Evolutionary conservation across 2,888 invertebrate genomes (phyloP).

Genomic region (Caenorhabditis wallacei): DNA sequence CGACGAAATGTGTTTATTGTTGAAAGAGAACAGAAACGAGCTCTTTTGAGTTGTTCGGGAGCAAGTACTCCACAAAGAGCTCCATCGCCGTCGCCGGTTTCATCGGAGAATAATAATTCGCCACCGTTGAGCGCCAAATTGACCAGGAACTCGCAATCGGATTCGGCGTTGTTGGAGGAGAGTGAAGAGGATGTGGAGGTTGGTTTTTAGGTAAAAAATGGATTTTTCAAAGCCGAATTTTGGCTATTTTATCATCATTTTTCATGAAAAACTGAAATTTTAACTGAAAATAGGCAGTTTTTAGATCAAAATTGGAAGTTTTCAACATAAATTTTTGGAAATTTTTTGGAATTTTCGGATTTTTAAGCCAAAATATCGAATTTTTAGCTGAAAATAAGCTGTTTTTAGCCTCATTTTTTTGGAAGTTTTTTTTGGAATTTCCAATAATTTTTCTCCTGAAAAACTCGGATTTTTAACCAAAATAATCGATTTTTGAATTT

Average conservation of each 20-base stretch:
- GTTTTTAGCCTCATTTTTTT: no score
- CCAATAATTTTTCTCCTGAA: no score
- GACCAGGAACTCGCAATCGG: slow-evolving; percentile 32
- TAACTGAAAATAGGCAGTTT: no score
- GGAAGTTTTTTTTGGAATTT: no score
- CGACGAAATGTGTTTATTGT: slow-evolving; percentile 80
- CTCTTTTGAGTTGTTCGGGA: slow-evolving; percentile 60
- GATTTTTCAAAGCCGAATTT: slow-evolving; percentile 1
- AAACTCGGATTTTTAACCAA: no score
- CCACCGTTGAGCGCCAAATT: slow-evolving; percentile 19
- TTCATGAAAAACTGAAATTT: no score
- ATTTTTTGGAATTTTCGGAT: no score
- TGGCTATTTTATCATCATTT: no score
- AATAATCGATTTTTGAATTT: neutral
- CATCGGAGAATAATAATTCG: slow-evolving; percentile 44
- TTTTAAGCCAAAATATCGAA: no score
- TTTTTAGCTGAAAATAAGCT: no score
- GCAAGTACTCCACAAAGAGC: slow-evolving; percentile 61
- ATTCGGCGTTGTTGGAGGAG: slow-evolving; percentile 50
- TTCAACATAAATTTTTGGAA: no score
- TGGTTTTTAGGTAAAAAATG: neutral
- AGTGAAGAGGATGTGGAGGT: slow-evolving; percentile 45
- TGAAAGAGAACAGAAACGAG: slow-evolving; percentile 79
- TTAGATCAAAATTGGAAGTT: no score
- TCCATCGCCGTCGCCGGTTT: slow-evolving; percentile 41